Evolutionary conservation across 2,797 vertebrate genomes (phyloP), one percentile per base, ranked within the genome.

Genomic region (Taenioides sp.): DNA sequence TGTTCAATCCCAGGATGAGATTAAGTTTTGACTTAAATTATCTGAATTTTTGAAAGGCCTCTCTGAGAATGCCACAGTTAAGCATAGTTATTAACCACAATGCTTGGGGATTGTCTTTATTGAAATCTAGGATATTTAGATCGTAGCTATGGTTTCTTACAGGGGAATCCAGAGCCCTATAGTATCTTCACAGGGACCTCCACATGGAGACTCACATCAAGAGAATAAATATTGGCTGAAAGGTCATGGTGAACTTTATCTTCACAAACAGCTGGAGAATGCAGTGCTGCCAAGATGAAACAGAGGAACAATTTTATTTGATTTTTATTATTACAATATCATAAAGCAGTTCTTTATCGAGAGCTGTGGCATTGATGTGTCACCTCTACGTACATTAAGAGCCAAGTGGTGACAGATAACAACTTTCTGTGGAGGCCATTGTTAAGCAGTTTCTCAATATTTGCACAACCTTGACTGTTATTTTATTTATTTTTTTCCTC

Each of bases 161-260:
- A 75, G 74, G 67, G 73, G 69, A 61, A 69, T 78, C 80, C 73
- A 68, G 69, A 84, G 84, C 70, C 59, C 70, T 85, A 79, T 80
- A 84, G 83, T 72, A 74, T 76, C 75, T 82, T 73, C 84, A 82
- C 74, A 76, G 78, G 79, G 79, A 81, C 77, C 80, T 76, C 74
- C 69, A 49, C 84, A 76, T 79, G 82, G 79, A 87, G 85, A 84
- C 82, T 83, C 85, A 89, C 88, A 91, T 92, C 91, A 93, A 91
- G 89, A 92, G 89, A 89, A 89, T 87, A 92, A 91, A 90, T 89
- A 91, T 86, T 86, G 80, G 72, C 82, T 82, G 86, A 93, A 92
- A 93, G 91, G 89, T 93, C 91, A 90, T 83, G 74, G 75, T 93
- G 91, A 93, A 92, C 91, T 93, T 93, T 92, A 93, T 91, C 92